These are phyloP conservation scores for Calliopum simillimum DNA, from an alignment of 2,888 invertebrate genomes.

Conservation along the genomic window DNA sequence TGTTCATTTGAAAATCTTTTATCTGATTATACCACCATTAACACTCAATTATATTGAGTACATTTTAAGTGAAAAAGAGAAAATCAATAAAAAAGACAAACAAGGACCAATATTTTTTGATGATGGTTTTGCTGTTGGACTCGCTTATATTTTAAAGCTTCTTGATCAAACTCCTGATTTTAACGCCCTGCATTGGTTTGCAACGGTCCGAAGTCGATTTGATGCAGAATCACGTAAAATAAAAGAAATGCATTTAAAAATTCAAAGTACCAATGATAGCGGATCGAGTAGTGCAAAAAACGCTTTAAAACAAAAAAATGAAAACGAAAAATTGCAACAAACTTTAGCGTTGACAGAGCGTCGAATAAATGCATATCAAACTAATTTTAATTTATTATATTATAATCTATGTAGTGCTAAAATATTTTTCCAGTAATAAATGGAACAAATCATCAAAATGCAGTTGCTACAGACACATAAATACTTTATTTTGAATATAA, in stretches of 20 bases:
- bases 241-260: slow-evolving; percentile 73
- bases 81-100: slow-evolving; percentile 83
- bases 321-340: slow-evolving; percentile 87
- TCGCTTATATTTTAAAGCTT: slow-evolving; percentile 91
- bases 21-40: slow-evolving; percentile 91
- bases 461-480: neutral
- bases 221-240: slow-evolving; percentile 72
- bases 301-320: slow-evolving; percentile 45
- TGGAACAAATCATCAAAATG: neutral
- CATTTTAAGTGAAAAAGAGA: slow-evolving; percentile 90
- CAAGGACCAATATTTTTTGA: slow-evolving; percentile 91
- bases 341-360: slow-evolving; percentile 90
- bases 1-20: slow-evolving; percentile 91
- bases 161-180: slow-evolving; percentile 88
- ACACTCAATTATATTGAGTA: slow-evolving; percentile 96
- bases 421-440: slow-evolving; percentile 85
- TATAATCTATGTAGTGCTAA: slow-evolving; percentile 94
- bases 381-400: slow-evolving; percentile 91
- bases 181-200: slow-evolving; percentile 96
- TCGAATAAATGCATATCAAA: slow-evolving; percentile 79
- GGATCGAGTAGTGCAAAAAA: slow-evolving; percentile 56
- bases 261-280: slow-evolving; percentile 71
- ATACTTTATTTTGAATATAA: too few species aligned
- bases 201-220: slow-evolving; percentile 83
- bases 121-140: slow-evolving; percentile 97